Evolutionary conservation across 92 coral and sea anemone genomes (phyloP), one percentile per base, ranked within the genome.

Genomic region (Palythoa caribaeorum): DNA sequence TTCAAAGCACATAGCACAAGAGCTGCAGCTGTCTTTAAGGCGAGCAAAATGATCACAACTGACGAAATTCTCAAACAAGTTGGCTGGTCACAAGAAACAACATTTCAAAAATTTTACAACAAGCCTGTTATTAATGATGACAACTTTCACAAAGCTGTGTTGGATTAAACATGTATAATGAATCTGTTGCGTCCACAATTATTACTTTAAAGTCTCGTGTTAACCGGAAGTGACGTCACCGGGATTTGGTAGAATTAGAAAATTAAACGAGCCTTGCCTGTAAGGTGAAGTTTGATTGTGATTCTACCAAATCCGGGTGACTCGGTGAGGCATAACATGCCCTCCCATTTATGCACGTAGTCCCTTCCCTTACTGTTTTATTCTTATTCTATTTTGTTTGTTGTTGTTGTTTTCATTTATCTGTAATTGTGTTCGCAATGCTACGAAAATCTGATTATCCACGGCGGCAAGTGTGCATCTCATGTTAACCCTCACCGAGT

Each of bases 101-200:
- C 88, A 51, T 80, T 87, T 72, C 83, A 79, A 20, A 73, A 60
- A 73, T 91, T 81, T 66, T 87, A 90, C 70, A 83, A 91, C 80
- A 91, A 91, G 44, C 88, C 93, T 55, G 39, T 87, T 50, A 39
- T 65, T 12, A 8, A 21, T 55, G 37, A 72, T 39, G 76, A 70
- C 17, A 66, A 36, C 2, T 87, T 90, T 76, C 59, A 68, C 36
- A 81, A 79, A 28, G 87, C 90, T 69, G 90, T 90, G 16, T 60
- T 90, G 37, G 79, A 85, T 75, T 90, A 90, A 90, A 88, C 21
- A 36, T 28, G 51, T 36, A 68, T 39, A 20, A 47, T 71, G 55
- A 71, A 71, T 48, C 69, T 16, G 60, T 57, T 79, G 91, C 80
- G 91, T 71, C 91, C 91, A 88, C 72, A 71, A 70, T 78, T 85